These are phyloP conservation scores for Ornithoptera priamus DNA, from an alignment of 2,888 invertebrate genomes.

Conservation along the genomic window DNA sequence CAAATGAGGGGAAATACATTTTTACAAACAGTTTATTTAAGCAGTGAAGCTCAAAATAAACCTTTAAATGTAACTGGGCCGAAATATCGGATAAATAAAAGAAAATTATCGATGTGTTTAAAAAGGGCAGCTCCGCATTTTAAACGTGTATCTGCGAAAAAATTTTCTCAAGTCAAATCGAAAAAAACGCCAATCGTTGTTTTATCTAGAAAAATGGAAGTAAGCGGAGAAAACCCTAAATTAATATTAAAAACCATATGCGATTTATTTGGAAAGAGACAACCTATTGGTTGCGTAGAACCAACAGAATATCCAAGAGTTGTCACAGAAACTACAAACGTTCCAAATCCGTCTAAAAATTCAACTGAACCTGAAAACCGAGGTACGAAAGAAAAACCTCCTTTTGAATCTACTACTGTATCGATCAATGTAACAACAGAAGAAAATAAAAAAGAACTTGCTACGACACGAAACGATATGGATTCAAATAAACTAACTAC, in stretches of 20 bases:
- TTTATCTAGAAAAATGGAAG: constrained; percentile 30
- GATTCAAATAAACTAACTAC: neutral
- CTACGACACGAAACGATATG: constrained; percentile 3
- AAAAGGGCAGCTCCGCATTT: constrained; percentile 28
- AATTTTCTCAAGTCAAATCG: constrained; percentile 31
- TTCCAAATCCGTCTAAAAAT: neutral
- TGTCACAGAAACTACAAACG: neutral
- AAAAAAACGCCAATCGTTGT: constrained; percentile 33
- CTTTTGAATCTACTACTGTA: constrained; percentile 7
- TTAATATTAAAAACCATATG: constrained; percentile 34
- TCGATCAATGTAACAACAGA: neutral
- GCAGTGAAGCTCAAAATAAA: constrained; percentile 32
- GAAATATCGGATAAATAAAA: constrained; percentile 29
- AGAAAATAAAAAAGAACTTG: neutral
- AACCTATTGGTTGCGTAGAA: constrained; percentile 32
- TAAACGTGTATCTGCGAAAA: constrained; percentile 28
- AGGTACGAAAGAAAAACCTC: neutral
- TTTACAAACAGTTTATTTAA: constrained; percentile 36
- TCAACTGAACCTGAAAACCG: neutral
- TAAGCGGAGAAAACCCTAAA: constrained; percentile 29
- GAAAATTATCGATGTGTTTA: constrained; percentile 32
- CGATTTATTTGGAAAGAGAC: constrained; percentile 23
- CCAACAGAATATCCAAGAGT: constrained; percentile 29
- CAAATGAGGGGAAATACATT: constrained; percentile 33
- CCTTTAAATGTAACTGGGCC: constrained; percentile 29